A percentile compares a stretch with the other conserved stretches of the same genome.
These are phyloP conservation scores for Chrysodeixis includens DNA, from an alignment of 2,888 invertebrate species.

Conservation along the genomic window DNA sequence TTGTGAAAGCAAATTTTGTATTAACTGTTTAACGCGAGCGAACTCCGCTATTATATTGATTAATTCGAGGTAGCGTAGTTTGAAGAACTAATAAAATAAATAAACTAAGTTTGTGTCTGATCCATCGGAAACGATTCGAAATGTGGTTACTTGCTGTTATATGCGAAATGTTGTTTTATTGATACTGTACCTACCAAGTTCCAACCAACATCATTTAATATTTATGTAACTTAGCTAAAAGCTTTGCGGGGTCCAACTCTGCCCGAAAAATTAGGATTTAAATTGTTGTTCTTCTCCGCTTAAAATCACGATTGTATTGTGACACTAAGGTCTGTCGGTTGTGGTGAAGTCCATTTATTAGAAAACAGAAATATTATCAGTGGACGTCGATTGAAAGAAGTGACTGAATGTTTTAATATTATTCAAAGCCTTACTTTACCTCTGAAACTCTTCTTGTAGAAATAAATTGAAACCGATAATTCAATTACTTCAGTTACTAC, in stretches of 20 bases:
- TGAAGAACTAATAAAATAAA: conserved; percentile 37
- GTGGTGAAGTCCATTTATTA: too few relatives aligned
- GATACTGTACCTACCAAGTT: conserved; percentile 4
- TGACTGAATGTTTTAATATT: too few relatives aligned
- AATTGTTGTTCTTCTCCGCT: background rate
- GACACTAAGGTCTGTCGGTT: too few relatives aligned
- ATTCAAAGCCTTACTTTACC: too few relatives aligned
- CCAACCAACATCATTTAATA: background rate
- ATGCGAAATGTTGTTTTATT: conserved; percentile 33
- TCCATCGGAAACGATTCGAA: conserved; percentile 36
- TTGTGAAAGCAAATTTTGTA: conserved; percentile 40
- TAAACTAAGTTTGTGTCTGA: conserved; percentile 23
- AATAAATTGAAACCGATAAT: background rate
- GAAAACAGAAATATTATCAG: too few relatives aligned
- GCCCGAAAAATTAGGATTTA: background rate
- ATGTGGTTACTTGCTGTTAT: conserved; percentile 15
- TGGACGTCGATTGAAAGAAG: too few relatives aligned
- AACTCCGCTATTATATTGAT: conserved; percentile 52
- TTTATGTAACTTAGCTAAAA: background rate
- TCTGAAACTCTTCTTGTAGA: background rate
- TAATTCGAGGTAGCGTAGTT: conserved; percentile 27
- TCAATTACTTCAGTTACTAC: background rate
- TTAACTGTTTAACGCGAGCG: conserved; percentile 51
- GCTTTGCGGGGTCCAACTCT: background rate
- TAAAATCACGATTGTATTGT: background rate